Conservation (phyloP, 2,888 invertebrate species). For the Metallyticus violacea region DNA sequence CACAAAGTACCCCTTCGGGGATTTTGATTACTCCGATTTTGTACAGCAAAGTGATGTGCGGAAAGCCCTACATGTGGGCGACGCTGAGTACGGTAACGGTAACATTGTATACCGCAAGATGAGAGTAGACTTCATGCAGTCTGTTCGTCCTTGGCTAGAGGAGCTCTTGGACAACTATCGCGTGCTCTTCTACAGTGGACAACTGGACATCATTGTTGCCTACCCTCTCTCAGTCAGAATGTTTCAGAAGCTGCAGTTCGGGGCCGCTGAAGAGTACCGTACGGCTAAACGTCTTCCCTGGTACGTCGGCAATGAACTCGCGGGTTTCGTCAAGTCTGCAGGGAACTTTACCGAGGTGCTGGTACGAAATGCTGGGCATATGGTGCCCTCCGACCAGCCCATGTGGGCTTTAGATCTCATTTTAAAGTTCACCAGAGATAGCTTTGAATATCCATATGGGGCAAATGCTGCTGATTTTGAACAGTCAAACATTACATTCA, state of each 20-base stretch:
- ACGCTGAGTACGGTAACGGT: conserved; percentile 49
- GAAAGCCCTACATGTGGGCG: conserved; percentile 53
- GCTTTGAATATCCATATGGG: neutral
- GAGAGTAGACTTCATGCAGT: conserved; percentile 55
- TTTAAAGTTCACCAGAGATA: conserved; percentile 44
- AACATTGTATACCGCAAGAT: conserved; percentile 52
- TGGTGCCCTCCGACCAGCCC: conserved; percentile 46
- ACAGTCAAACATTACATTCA: neutral
- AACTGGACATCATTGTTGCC: conserved; percentile 64
- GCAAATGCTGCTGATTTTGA: too few relatives aligned
- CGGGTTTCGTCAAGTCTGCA: conserved; percentile 42
- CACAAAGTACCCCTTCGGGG: conserved; percentile 45
- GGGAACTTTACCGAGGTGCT: conserved; percentile 42
- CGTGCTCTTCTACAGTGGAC: conserved; percentile 42
- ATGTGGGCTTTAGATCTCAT: conserved; percentile 37
- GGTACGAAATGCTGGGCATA: conserved; percentile 46
- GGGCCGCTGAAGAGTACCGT: conserved; percentile 42
- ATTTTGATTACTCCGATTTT: conserved; percentile 41
- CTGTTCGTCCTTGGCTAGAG: conserved; percentile 56
- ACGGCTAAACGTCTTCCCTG: conserved; percentile 42
- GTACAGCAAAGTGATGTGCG: conserved; percentile 48
- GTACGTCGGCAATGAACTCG: conserved; percentile 42
- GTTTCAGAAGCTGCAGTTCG: conserved; percentile 45
- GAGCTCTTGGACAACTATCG: conserved; percentile 48
- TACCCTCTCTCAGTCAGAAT: conserved; percentile 49